Percentiles rank a stretch among this genome's conserved stretches.
Evolutionary conservation across 2,113 vertebrate genomes (phyloP).

Genomic region (Oenanthe oenanthe): DNA sequence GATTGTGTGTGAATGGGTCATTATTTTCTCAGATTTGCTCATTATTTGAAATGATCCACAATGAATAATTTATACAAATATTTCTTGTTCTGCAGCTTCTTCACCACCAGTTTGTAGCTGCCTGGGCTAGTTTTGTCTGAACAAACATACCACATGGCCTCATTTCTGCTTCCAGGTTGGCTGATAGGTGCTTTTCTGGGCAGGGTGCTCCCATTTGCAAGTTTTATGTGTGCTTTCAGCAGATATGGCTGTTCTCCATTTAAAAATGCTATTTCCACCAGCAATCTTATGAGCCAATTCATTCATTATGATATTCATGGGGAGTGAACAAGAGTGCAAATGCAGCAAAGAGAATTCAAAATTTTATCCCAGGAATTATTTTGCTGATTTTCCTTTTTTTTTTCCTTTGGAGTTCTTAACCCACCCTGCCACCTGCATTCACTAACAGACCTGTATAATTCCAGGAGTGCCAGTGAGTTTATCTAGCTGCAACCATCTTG

Average conservation of each 20-base stretch:
- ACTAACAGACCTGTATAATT: neutral
- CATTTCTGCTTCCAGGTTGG: constrained; percentile 17
- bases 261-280: constrained; percentile 11
- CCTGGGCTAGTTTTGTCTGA: constrained; percentile 42
- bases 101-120: constrained; percentile 26
- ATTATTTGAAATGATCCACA: constrained; percentile 33
- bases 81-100: constrained; percentile 55
- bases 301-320: neutral
- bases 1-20: constrained; percentile 42
- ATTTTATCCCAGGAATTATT: neutral
- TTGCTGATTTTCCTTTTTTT: neutral
- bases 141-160: constrained; percentile 38
- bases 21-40: constrained; percentile 67
- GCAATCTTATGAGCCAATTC: neutral
- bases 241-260: neutral
- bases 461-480: neutral
- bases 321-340: neutral
- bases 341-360: neutral
- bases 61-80: constrained; percentile 62
- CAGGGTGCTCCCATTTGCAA: neutral
- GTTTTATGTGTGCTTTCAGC: neutral
- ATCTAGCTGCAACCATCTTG: neutral
- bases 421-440: neutral
- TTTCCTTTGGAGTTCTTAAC: neutral
- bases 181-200: neutral